Conservation (phyloP, 1,140 invertebrate genomes). For the Drosophila simulans region DNA sequence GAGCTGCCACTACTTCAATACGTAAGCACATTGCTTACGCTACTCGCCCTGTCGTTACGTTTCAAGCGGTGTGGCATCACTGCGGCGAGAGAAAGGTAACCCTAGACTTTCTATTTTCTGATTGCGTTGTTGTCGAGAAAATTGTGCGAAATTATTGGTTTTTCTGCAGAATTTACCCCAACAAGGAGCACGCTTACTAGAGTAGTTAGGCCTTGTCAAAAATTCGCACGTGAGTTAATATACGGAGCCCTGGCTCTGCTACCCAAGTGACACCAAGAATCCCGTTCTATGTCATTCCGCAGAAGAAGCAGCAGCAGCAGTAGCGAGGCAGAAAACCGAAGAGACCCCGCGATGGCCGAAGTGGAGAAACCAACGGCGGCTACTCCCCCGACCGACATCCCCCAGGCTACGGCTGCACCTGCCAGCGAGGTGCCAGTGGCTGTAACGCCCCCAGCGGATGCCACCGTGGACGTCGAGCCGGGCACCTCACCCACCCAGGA, state of each 20-base stretch:
- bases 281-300: not conserved
- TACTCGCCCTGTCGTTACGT: not conserved
- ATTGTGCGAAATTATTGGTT: slow-evolving; percentile 47
- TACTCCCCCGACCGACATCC: slow-evolving; percentile 63
- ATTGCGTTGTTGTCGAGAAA: slow-evolving; percentile 77
- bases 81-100: slow-evolving; percentile 11
- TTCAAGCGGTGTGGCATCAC: not conserved
- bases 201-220: not conserved
- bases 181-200: not conserved
- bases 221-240: slow-evolving; percentile 26
- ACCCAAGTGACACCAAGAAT: slow-evolving; percentile 4
- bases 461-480: slow-evolving; percentile 27
- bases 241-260: slow-evolving; percentile 7
- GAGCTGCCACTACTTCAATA: not conserved
- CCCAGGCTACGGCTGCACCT: slow-evolving; percentile 45
- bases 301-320: slow-evolving; percentile 29
- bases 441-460: slow-evolving; percentile 11
- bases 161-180: slow-evolving; percentile 16
- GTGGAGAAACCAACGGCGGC: slow-evolving; percentile 71
- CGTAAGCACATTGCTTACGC: not conserved
- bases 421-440: slow-evolving; percentile 33
- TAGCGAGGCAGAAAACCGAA: slow-evolving; percentile 61
- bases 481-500: slow-evolving; percentile 79
- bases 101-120: slow-evolving; percentile 78
- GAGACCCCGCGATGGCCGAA: slow-evolving; percentile 69